phyloP scores from a whole-genome alignment of 2,113 vertebrate genomes.

The Dryoscopus gambensis region DNA sequence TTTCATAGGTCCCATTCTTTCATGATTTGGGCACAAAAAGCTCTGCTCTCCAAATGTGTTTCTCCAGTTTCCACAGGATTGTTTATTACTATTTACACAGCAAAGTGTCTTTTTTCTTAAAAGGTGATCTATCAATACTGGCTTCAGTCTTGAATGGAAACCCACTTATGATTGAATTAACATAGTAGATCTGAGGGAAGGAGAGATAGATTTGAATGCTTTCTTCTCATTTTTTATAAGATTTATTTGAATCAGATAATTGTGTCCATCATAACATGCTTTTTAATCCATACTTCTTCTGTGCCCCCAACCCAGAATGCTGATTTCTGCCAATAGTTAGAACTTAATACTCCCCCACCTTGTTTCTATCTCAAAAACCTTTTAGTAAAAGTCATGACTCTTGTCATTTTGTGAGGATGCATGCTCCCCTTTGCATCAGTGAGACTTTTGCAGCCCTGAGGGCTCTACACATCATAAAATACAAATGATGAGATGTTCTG shows the following conservation, averaged over 20 bases:
- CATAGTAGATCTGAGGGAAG: not conserved
- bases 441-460: not conserved
- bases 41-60: not conserved
- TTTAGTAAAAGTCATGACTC: not conserved
- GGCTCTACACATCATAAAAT: not conserved
- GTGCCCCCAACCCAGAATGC: not conserved
- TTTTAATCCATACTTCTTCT: not conserved
- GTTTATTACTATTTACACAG: not conserved
- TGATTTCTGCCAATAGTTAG: not conserved
- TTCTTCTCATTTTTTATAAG: not conserved
- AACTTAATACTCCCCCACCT: not conserved
- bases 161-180: not conserved
- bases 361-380: not conserved
- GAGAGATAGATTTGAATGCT: not conserved
- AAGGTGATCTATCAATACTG: not conserved
- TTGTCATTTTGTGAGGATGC: not conserved
- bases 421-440: not conserved
- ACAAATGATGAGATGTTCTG: rapidly evolving
- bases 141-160: not conserved
- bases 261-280: not conserved
- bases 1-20: not conserved
- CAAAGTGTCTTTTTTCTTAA: not conserved
- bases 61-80: not conserved
- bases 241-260: not conserved
- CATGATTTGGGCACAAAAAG: not conserved